Percentiles rank a stretch among this genome's conserved stretches.
phyloP scores from a whole-genome alignment of 2,888 invertebrate species.

The Isoperla grammatica region DNA sequence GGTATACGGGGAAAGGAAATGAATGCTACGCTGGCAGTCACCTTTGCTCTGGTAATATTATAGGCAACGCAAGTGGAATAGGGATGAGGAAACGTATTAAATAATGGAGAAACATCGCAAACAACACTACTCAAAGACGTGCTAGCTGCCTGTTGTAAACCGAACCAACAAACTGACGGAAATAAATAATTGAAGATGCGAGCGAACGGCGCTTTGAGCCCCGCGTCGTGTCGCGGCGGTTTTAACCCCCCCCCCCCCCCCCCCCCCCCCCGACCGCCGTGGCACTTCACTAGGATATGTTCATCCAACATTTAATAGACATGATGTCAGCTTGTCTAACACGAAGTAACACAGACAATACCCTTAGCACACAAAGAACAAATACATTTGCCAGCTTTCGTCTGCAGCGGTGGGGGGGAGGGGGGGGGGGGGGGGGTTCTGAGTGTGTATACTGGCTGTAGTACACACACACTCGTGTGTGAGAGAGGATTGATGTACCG shows the following conservation, averaged over 20 bases:
- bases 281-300: neutral
- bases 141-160: no score
- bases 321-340: slow-evolving; percentile 21
- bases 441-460: no score
- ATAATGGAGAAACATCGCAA: slow-evolving; percentile 7
- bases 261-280: neutral
- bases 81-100: neutral
- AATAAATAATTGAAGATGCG: slow-evolving; percentile 11
- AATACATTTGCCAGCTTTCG: no score
- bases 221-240: slow-evolving; percentile 13
- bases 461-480: no score
- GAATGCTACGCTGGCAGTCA: neutral
- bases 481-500: no score
- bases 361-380: neutral
- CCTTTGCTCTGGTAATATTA: neutral
- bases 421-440: no score
- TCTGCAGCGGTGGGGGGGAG: no score
- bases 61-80: slow-evolving; percentile 3
- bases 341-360: neutral
- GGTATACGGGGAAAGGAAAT: neutral
- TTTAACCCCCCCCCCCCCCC: no score
- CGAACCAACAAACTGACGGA: slow-evolving; percentile 9
- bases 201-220: neutral
- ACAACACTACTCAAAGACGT: neutral
- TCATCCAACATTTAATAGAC: slow-evolving; percentile 24